Evolutionary conservation across 2,888 invertebrate species (phyloP), one percentile per base, ranked within the genome.

Genomic region (Aphelenchoides bicaudatus): DNA sequence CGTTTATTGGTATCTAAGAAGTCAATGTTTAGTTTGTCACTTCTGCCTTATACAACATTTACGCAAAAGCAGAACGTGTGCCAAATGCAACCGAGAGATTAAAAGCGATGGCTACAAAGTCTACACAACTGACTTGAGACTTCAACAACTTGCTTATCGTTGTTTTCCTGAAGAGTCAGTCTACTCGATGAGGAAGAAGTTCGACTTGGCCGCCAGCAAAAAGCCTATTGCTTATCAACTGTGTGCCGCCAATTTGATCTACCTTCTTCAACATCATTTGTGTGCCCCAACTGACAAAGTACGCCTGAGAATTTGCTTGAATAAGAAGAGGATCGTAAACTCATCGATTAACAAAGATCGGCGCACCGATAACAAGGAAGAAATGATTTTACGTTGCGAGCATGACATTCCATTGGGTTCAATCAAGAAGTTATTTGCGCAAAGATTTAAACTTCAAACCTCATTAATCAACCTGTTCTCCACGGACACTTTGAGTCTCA

Each of bases 71-170:
- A 6, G 23, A 8, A 10, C 21, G 23, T 43, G 43, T 43, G 21
- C 43, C 21, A 19, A 43, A 19, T 43, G 43, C 43, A 43, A 43
- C 23, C 43, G 25, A 21, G 8, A n/a, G n/a, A 10, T 43, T 10
- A 6, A n/a, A 10, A 10, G 25, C 10, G 6, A 6, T n/a, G 10
- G 16, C 43, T 43, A 19, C 16, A 10, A 19, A 6, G 21, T 19
- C 43, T 43, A 43, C 43, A 43, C 6, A 6, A 8, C n/a, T 25
- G 43, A 43, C 23, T 25, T 43, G 21, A 43, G 25, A 10, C 43
- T 43, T n/a, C 43, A 43, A 43, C 8, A 43, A 25, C 23, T 43
- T 8, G 43, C 43, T 21, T 43, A 43, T 21, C 43, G 43, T n/a
- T 43, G 16, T 25, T 43, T 43, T 25, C 43, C 43, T 19, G 6